Conservation (phyloP, 2,797 vertebrate species). For the Dromococcyx pavoninus region DNA sequence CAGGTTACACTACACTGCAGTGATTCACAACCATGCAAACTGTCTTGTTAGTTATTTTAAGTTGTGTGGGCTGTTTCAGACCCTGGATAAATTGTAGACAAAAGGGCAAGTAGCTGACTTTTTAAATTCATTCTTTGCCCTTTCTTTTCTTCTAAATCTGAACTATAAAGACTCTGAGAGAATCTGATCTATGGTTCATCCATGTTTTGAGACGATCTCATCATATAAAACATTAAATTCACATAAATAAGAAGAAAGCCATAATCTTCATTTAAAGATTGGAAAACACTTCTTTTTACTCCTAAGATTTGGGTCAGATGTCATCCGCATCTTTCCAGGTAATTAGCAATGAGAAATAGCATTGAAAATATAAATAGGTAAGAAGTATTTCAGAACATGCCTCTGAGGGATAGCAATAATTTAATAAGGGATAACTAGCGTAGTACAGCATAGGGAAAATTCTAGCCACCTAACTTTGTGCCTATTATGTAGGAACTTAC, state of each 20-base stretch:
- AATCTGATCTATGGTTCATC: background rate
- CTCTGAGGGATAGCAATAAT: constrained; percentile 66
- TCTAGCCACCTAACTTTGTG: constrained; percentile 41
- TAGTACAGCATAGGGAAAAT: constrained; percentile 16
- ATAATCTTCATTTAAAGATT: background rate
- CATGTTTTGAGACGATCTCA: background rate
- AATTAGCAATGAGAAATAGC: constrained; percentile 58
- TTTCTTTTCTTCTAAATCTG: background rate
- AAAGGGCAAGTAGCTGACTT: background rate
- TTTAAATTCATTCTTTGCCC: background rate
- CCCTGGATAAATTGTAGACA: background rate
- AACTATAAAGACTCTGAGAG: background rate
- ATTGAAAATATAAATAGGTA: constrained; percentile 33
- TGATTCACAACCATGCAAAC: background rate
- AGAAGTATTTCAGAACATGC: constrained; percentile 48
- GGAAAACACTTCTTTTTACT: background rate
- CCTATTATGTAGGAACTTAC: constrained; percentile 47
- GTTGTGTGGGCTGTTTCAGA: background rate
- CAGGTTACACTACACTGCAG: background rate
- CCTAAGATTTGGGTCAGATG: constrained; percentile 39
- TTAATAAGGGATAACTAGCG: constrained; percentile 60
- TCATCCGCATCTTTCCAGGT: constrained; percentile 45
- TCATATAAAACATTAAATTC: background rate
- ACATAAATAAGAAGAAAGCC: background rate
- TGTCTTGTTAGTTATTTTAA: background rate